These are phyloP conservation scores for Alfaro cultratus DNA, from an alignment of 2,797 vertebrate genomes.

Conservation along the genomic window DNA sequence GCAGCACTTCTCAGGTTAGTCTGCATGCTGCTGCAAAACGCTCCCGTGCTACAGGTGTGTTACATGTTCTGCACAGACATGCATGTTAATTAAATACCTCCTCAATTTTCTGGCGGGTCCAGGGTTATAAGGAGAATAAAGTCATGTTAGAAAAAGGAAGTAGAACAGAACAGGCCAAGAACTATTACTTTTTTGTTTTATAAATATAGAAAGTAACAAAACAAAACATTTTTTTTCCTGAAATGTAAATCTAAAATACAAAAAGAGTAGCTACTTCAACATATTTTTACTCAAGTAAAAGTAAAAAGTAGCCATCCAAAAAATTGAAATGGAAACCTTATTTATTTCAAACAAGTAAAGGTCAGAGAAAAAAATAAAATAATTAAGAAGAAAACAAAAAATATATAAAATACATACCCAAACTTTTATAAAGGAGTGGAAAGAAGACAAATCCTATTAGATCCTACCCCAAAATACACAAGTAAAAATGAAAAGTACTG, in stretches of 20 bases:
- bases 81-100: background rate
- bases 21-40: background rate
- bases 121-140: background rate
- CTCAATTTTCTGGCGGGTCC: background rate
- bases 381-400: too few relatives aligned
- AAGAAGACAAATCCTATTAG: too few relatives aligned
- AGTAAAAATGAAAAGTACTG: background rate
- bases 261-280: too few relatives aligned
- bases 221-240: too few relatives aligned
- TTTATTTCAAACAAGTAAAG: too few relatives aligned
- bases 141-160: background rate
- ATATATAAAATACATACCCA: too few relatives aligned
- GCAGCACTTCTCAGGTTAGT: background rate
- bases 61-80: background rate
- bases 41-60: background rate
- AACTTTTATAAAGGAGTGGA: too few relatives aligned
- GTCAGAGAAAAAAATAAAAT: too few relatives aligned
- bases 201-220: too few relatives aligned
- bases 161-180: background rate
- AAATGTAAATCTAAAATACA: too few relatives aligned
- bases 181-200: too few relatives aligned
- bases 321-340: background rate
- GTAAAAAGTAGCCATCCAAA: background rate
- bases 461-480: background rate
- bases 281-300: background rate